phyloP scores from a whole-genome alignment of 2,888 invertebrate genomes.

The Cacoxenus indagator region DNA sequence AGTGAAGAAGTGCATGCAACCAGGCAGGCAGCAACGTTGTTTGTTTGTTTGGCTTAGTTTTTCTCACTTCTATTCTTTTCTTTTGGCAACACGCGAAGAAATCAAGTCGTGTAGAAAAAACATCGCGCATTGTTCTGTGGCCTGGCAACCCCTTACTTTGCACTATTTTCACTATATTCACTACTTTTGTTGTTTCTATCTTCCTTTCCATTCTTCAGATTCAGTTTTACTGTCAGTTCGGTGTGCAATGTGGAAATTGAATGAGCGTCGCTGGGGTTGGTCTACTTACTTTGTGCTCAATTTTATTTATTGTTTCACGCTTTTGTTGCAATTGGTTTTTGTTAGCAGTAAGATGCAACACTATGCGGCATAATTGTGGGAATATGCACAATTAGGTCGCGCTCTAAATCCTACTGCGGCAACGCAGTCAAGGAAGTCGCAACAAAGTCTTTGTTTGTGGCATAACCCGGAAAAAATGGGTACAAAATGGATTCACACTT shows the following conservation, averaged over 20 bases:
- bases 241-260: conserved; percentile 24
- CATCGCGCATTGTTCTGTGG: conserved; percentile 11
- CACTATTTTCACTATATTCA: neutral
- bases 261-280: conserved; percentile 16
- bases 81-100: too few relatives aligned
- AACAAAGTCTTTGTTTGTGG: neutral
- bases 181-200: conserved; percentile 12
- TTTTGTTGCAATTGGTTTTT: neutral
- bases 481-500: neutral
- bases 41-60: conserved; percentile 25
- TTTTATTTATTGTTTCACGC: conserved; percentile 3
- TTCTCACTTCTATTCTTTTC: conserved; percentile 18
- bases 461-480: neutral
- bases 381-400: neutral
- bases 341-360: neutral
- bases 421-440: neutral
- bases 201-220: conserved; percentile 7
- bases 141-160: conserved; percentile 17
- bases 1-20: neutral
- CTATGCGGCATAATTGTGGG: neutral
- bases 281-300: conserved; percentile 18
- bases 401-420: neutral
- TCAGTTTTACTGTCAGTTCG: conserved; percentile 32
- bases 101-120: neutral
- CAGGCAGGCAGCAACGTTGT: conserved; percentile 18